phyloP scores from a whole-genome alignment of 2,113 vertebrate genomes.

The Perognathus longimembris region DNA sequence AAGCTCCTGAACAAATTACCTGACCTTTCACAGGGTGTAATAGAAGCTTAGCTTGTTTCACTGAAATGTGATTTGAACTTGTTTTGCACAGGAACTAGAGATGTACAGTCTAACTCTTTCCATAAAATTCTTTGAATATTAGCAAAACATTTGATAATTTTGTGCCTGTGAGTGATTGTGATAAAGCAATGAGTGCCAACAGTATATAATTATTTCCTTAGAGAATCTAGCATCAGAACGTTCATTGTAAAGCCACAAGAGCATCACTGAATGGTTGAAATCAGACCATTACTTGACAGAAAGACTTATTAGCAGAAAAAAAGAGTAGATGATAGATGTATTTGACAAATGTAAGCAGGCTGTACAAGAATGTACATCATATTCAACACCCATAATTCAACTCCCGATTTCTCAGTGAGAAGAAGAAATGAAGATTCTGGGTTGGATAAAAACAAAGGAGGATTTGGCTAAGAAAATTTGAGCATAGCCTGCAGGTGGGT shows the following conservation, averaged over 20 bases:
- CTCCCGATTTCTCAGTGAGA: neutral
- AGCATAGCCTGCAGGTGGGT: too few relatives aligned
- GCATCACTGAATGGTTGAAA: neutral
- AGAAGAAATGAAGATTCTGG: neutral
- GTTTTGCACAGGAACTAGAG: neutral
- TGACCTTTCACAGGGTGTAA: neutral
- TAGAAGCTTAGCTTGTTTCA: neutral
- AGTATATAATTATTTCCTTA: slow-evolving; percentile 4
- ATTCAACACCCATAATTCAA: neutral
- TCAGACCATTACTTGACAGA: neutral
- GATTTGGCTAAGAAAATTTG: neutral
- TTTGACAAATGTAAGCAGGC: neutral
- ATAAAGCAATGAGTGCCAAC: neutral
- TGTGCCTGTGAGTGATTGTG: neutral
- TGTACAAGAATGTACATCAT: neutral
- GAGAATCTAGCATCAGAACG: neutral
- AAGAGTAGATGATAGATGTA: neutral
- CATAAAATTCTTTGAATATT: slow-evolving; percentile 49
- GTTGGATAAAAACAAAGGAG: neutral
- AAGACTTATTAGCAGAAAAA: too few relatives aligned
- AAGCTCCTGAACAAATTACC: neutral
- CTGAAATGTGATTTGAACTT: slow-evolving; percentile 6
- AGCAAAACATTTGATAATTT: neutral
- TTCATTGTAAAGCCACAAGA: neutral
- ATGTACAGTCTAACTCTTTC: slow-evolving; percentile 2